Conservation (phyloP, 2,888 invertebrate species). For the Nyleta sp. region DNA sequence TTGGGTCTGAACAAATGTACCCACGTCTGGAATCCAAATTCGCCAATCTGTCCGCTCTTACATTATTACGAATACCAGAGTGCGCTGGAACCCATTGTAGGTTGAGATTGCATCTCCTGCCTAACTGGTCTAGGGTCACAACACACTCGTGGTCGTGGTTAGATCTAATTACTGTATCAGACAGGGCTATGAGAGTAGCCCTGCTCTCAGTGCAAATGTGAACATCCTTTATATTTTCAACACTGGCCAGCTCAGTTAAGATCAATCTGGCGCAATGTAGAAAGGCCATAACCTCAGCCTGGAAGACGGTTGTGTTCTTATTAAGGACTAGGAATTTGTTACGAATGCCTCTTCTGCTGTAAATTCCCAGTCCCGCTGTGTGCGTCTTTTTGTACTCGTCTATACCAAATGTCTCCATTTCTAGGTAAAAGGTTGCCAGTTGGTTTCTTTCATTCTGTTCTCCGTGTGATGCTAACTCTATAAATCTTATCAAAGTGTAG, state of each 20-base stretch:
- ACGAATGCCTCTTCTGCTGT: not conserved
- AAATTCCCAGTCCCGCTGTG: not conserved
- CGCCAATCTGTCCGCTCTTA: no score
- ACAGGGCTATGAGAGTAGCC: no score
- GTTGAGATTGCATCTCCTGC: no score
- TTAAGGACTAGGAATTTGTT: not conserved
- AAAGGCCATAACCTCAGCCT: constrained; percentile 1
- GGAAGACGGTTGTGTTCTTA: not conserved
- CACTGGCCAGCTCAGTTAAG: not conserved
- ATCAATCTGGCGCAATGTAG: not conserved
- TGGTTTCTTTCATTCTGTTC: no score
- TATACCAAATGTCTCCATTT: constrained; percentile 10
- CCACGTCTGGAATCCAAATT: no score
- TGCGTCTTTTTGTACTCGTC: not conserved
- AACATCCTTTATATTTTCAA: not conserved
- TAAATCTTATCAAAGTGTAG: not conserved
- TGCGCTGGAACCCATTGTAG: no score
- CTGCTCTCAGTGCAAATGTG: not conserved
- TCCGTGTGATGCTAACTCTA: not conserved
- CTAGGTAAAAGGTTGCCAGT: not conserved
- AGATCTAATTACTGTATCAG: no score
- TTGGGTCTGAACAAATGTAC: no score
- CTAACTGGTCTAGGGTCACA: no score
- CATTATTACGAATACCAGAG: no score
- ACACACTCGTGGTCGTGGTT: no score